Conservation (phyloP, 2,888 invertebrate genomes). For the Platycheirus rosarum region DNA sequence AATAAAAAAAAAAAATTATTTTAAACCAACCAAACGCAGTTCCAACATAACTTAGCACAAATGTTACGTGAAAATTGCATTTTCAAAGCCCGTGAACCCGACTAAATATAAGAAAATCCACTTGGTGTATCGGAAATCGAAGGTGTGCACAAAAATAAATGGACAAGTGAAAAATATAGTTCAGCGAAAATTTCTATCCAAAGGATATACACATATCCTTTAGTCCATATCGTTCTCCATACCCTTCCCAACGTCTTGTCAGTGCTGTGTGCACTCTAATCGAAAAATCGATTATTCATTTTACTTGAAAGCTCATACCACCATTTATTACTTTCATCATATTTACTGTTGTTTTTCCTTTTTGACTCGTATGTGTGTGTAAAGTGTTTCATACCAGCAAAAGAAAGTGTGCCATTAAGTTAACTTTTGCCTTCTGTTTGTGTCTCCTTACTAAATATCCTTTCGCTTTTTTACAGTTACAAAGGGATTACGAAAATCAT, state of each 20-base stretch:
- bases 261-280: conserved; percentile 59
- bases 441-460: conserved; percentile 1
- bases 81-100: conserved; percentile 77
- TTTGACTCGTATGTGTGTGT: conserved; percentile 29
- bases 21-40: conserved; percentile 66
- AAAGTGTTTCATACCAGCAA: conserved; percentile 14
- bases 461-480: conserved; percentile 40
- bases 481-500: conserved; percentile 30
- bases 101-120: conserved; percentile 72
- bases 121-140: conserved; percentile 48
- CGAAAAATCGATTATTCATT: conserved; percentile 71
- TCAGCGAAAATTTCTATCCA: conserved; percentile 46
- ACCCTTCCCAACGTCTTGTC: conserved; percentile 10
- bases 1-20: conserved; percentile 30
- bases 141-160: conserved; percentile 55
- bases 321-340: conserved; percentile 47
- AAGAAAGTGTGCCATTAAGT: conserved; percentile 51
- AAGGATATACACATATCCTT: conserved; percentile 59
- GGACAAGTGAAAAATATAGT: conserved; percentile 2
- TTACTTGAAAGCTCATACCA: conserved; percentile 64
- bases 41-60: conserved; percentile 75
- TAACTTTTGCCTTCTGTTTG: conserved; percentile 2
- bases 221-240: conserved; percentile 15
- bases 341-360: conserved; percentile 50
- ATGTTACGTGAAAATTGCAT: conserved; percentile 77